Conservation (phyloP, 2,888 invertebrate species). For the Aphodius sticticus region DNA sequence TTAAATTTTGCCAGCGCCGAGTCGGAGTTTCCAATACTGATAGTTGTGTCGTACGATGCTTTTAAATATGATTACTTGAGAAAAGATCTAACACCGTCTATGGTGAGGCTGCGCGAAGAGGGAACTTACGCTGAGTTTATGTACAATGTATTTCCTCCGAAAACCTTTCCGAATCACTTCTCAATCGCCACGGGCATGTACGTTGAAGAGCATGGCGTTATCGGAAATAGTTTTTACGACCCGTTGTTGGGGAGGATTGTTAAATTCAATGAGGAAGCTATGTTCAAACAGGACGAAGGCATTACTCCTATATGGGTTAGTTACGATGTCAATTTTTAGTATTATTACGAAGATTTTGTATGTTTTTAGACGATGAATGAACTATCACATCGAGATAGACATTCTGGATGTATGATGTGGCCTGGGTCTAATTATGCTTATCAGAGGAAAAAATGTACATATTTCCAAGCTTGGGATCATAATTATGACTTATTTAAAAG, state of each 20-base stretch:
- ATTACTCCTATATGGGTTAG: conserved; percentile 69
- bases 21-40: conserved; percentile 61
- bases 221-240: conserved; percentile 70
- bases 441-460: conserved; percentile 61
- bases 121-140: conserved; percentile 69
- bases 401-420: conserved; percentile 77
- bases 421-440: conserved; percentile 68
- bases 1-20: conserved; percentile 47
- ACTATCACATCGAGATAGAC: conserved; percentile 60
- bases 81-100: conserved; percentile 65
- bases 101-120: conserved; percentile 63
- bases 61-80: conserved; percentile 74
- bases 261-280: conserved; percentile 55
- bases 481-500: conserved; percentile 62
- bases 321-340: conserved; percentile 26
- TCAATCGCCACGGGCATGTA: conserved; percentile 75
- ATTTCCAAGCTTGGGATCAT: conserved; percentile 58
- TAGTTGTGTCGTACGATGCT: conserved; percentile 75
- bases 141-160: conserved; percentile 71
- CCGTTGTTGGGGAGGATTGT: conserved; percentile 53
- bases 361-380: conserved; percentile 65
- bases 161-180: conserved; percentile 80
- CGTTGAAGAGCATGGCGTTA: conserved; percentile 73
- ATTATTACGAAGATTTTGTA: neutral
- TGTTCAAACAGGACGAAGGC: conserved; percentile 66